Conservation (phyloP, 2,113 vertebrate species). For the Hydrolagus affinis region DNA sequence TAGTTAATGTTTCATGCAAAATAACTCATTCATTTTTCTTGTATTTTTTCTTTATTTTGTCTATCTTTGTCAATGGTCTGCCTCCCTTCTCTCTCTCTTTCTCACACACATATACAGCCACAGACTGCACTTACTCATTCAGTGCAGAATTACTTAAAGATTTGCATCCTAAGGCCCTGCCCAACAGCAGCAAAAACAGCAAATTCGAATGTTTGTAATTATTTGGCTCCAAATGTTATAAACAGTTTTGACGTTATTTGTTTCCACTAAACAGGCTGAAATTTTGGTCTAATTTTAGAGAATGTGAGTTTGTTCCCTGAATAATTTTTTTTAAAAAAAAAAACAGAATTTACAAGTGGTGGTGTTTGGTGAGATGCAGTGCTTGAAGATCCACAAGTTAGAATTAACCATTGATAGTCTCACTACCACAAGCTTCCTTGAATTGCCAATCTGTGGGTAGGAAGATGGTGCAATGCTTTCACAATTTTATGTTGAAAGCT, state of each 20-base stretch:
- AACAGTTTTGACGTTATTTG: background rate
- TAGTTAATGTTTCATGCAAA: background rate
- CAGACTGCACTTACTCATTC: background rate
- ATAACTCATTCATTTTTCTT: background rate
- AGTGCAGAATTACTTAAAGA: background rate
- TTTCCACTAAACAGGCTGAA: background rate
- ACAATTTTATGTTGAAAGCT: no score
- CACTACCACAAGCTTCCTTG: no score
- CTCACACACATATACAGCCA: background rate
- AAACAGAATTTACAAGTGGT: background rate
- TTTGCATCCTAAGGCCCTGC: background rate
- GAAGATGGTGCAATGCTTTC: no score
- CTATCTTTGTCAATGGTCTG: background rate
- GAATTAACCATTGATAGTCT: no score
- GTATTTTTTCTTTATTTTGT: background rate
- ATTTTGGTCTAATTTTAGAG: background rate
- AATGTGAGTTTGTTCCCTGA: background rate
- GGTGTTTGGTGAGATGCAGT: background rate
- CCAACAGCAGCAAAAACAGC: background rate
- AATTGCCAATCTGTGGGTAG: no score
- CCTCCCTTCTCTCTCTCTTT: background rate
- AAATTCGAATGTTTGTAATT: background rate
- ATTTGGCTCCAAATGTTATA: background rate
- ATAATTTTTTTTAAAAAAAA: background rate
- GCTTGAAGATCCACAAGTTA: background rate